Percentiles rank a stretch among this genome's conserved stretches.
Evolutionary conservation across 2,888 invertebrate genomes (phyloP).

Genomic region (Strigamia maritima): DNA sequence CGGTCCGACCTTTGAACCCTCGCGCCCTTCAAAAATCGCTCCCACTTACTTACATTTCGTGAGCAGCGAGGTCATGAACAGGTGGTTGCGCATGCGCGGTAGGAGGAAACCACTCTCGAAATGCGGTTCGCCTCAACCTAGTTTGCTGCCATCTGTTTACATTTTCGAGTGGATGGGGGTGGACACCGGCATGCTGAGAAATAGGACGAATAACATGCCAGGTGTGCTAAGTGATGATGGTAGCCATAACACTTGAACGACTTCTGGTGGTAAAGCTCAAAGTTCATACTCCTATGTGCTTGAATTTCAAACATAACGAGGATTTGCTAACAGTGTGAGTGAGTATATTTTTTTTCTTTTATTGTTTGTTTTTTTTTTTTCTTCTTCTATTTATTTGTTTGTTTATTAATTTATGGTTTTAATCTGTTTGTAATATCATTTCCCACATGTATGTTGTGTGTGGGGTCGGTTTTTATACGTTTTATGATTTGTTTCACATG

Average conservation of each 20-base stretch:
- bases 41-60: constrained; percentile 2
- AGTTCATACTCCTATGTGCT: not conserved
- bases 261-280: not conserved
- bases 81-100: not conserved
- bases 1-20: not conserved
- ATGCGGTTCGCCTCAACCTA: constrained; percentile 24
- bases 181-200: constrained; percentile 14
- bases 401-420: too few relatives aligned
- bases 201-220: constrained; percentile 6
- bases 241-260: not conserved
- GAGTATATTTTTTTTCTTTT: not conserved
- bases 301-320: not conserved
- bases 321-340: not conserved
- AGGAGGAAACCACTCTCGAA: not conserved
- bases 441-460: too few relatives aligned
- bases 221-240: constrained; percentile 1
- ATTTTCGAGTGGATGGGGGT: not conserved
- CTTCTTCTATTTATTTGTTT: not conserved
- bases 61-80: not conserved
- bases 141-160: constrained; percentile 7
- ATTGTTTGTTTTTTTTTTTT: not conserved
- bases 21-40: not conserved
- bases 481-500: not conserved
- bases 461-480: not conserved
- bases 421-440: too few relatives aligned